Percentiles rank a stretch among this genome's conserved stretches.
phyloP scores from a whole-genome alignment of 2,888 invertebrate genomes.

The Marronus borbonicus region DNA sequence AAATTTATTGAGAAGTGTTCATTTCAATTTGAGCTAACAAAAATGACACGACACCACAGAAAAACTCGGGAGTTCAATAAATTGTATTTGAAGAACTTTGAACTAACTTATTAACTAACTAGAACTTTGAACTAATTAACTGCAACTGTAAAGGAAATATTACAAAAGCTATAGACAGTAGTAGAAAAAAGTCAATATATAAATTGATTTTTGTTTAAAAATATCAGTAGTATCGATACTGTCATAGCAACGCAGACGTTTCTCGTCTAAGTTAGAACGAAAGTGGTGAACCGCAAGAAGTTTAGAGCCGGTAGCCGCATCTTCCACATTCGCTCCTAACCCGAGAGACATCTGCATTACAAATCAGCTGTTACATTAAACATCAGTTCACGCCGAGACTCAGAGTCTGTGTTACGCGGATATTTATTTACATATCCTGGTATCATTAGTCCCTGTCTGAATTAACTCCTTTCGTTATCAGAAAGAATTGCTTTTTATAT shows the following conservation, averaged over 20 bases:
- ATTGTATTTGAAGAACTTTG: too few species aligned
- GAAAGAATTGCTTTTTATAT: constrained; percentile 21
- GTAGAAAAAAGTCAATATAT: background rate
- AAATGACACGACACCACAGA: too few species aligned
- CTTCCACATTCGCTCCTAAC: constrained; percentile 53
- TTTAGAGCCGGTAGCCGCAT: constrained; percentile 57
- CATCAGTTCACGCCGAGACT: constrained; percentile 65
- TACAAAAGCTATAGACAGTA: too few species aligned
- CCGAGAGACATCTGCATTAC: constrained; percentile 61
- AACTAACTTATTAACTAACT: too few species aligned
- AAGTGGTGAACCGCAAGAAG: constrained; percentile 57
- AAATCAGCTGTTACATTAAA: constrained; percentile 67
- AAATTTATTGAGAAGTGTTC: too few species aligned
- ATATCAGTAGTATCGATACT: background rate
- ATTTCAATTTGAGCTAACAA: too few species aligned
- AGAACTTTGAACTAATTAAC: too few species aligned
- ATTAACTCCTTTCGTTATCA: constrained; percentile 23
- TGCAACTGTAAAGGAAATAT: too few species aligned
- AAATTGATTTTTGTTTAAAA: constrained; percentile 13
- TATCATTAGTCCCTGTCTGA: constrained; percentile 66
- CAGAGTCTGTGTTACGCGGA: constrained; percentile 63
- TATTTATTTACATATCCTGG: constrained; percentile 66
- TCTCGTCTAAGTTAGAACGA: constrained; percentile 39
- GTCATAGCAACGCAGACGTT: background rate
- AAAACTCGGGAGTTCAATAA: too few species aligned